Conservation (phyloP, 2,888 invertebrate species). For the Yponomeuta cagnagella region DNA sequence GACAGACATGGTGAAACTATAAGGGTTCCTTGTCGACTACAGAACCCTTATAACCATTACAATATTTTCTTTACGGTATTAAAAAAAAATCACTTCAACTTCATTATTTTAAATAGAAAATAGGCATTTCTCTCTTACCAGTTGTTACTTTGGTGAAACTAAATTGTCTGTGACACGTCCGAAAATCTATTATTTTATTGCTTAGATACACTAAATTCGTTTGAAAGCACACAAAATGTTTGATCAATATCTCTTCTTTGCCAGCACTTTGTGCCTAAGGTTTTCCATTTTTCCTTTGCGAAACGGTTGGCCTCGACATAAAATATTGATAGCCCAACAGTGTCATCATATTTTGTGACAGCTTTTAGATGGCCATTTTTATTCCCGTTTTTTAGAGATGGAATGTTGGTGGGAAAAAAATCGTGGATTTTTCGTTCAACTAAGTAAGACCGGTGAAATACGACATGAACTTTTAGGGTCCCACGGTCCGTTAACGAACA, state of each 20-base stretch:
- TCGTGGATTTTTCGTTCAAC: neutral
- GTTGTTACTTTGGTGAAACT: neutral
- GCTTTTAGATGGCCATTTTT: slow-evolving; percentile 7
- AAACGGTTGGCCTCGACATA: slow-evolving; percentile 5
- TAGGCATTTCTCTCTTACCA: no score
- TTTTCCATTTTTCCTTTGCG: slow-evolving; percentile 1
- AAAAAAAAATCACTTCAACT: no score
- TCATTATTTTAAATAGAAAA: no score
- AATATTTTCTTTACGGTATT: no score
- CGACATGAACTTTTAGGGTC: no score
- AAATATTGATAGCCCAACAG: slow-evolving; percentile 13
- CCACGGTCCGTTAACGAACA: no score
- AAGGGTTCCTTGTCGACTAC: no score
- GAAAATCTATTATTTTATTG: neutral
- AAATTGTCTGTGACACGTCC: neutral
- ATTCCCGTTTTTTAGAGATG: neutral
- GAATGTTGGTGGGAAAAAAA: neutral
- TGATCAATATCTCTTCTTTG: neutral
- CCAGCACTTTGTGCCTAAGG: neutral
- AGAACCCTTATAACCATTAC: no score
- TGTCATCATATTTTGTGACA: slow-evolving; percentile 9
- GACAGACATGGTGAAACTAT: no score
- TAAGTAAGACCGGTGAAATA: no score
- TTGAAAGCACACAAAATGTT: neutral
- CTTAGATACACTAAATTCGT: neutral